phyloP scores from a whole-genome alignment of 2,113 vertebrate genomes.

The Scatophagus argus region DNA sequence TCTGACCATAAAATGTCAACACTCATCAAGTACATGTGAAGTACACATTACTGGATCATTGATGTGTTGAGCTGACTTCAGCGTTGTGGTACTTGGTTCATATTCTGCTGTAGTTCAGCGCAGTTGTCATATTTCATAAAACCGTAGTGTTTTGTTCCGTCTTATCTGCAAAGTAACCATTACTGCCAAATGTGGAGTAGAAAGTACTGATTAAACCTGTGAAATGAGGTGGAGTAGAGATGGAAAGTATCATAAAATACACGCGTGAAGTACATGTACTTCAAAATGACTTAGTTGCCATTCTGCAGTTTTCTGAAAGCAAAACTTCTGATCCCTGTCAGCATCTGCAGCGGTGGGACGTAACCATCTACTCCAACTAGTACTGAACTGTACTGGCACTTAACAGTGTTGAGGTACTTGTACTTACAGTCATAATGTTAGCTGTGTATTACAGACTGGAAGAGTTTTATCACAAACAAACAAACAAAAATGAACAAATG shows the following conservation, averaged over 20 bases:
- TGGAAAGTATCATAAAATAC: not conserved
- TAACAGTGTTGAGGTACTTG: not conserved
- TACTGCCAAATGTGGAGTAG: not conserved
- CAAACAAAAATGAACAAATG: not conserved
- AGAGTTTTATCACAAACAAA: no score
- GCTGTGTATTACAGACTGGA: not conserved
- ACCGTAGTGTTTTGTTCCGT: not conserved
- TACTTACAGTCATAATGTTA: not conserved
- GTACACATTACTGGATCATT: not conserved
- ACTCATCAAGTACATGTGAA: no score
- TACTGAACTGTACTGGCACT: no score
- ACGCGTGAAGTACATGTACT: not conserved
- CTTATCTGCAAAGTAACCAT: not conserved
- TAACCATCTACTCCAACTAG: not conserved
- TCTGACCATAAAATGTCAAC: no score
- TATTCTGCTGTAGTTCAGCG: not conserved
- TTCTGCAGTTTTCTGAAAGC: not conserved
- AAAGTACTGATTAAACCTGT: not conserved
- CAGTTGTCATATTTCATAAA: not conserved
- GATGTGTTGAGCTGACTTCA: not conserved
- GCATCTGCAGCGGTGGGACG: not conserved
- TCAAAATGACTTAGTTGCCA: not conserved
- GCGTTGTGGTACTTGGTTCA: no score
- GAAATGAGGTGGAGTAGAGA: not conserved
- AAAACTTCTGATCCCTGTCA: not conserved